A percentile compares a stretch with the other conserved stretches of the same genome.
These are phyloP conservation scores for Dipus sagitta DNA, from an alignment of 2,797 vertebrate genomes.

Conservation along the genomic window DNA sequence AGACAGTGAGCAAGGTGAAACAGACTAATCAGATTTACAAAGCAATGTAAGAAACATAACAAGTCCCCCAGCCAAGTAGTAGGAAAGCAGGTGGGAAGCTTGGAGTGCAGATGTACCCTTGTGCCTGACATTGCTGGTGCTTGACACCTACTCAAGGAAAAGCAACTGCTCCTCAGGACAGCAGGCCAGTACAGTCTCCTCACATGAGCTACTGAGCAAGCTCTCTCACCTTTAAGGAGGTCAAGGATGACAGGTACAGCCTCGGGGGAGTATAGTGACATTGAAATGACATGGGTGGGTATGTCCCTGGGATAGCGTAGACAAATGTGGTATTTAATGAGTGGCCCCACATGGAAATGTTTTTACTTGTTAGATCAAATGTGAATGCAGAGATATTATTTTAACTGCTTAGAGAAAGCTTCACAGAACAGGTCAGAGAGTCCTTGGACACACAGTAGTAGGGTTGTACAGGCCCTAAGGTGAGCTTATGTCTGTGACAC, in stretches of 20 bases:
- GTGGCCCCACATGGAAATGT: neutral
- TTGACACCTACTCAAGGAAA: fast-evolving
- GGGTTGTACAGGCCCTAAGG: neutral
- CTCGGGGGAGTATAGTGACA: fast-evolving
- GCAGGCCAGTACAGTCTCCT: neutral
- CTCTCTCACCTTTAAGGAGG: neutral
- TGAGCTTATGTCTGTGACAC: neutral
- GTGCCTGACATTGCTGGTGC: fast-evolving
- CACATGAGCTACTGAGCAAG: neutral
- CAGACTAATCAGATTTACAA: neutral
- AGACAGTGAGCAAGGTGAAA: neutral
- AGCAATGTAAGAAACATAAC: neutral
- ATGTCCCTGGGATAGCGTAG: fast-evolving
- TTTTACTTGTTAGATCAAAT: neutral
- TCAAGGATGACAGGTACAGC: too few relatives aligned
- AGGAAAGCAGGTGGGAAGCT: neutral
- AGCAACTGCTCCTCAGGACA: fast-evolving
- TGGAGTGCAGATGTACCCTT: fast-evolving
- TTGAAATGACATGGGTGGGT: too few relatives aligned
- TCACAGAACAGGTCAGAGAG: too few relatives aligned
- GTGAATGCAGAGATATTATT: neutral
- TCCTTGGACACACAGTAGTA: neutral
- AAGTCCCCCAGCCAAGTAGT: neutral
- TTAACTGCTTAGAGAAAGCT: too few relatives aligned
- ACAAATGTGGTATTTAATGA: neutral